Evolutionary conservation across 2,113 vertebrate genomes (phyloP).

Genomic region (Hippocampus guttulatus): DNA sequence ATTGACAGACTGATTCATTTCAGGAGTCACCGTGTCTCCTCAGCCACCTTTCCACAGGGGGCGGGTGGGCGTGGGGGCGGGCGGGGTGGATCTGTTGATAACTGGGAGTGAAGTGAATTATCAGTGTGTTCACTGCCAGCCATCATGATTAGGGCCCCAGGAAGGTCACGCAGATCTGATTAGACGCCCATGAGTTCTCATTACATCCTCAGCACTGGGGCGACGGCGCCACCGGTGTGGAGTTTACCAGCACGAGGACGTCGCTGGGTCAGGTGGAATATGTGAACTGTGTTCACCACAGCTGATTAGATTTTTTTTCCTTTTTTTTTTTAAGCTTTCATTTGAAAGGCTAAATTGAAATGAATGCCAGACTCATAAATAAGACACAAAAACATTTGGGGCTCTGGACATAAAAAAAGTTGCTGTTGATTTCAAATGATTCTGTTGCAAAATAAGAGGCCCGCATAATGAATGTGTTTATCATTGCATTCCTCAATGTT

Average conservation of each 20-base stretch:
- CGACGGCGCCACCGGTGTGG: slow-evolving; percentile 46
- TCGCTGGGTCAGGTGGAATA: slow-evolving; percentile 6
- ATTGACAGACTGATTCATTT: slow-evolving; percentile 25
- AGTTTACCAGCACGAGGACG: slow-evolving; percentile 18
- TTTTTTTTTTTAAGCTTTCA: slow-evolving; percentile 12
- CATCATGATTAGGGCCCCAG: slow-evolving; percentile 61
- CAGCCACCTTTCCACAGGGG: slow-evolving; percentile 52
- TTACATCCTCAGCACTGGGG: slow-evolving; percentile 52
- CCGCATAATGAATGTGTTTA: slow-evolving; percentile 39
- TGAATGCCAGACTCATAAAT: slow-evolving; percentile 31
- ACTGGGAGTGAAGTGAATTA: slow-evolving; percentile 69
- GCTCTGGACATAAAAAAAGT: slow-evolving; percentile 37
- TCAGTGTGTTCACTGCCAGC: slow-evolving; percentile 65
- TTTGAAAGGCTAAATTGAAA: slow-evolving; percentile 29
- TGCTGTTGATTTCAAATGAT: slow-evolving; percentile 50
- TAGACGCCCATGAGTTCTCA: slow-evolving; percentile 67
- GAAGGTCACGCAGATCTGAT: slow-evolving; percentile 71
- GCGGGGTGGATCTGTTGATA: slow-evolving; percentile 56
- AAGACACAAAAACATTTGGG: slow-evolving; percentile 23
- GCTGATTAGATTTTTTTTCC: slow-evolving; percentile 44
- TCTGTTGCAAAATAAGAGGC: slow-evolving; percentile 39
- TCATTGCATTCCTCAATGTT: slow-evolving; percentile 61
- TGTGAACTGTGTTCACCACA: slow-evolving; percentile 6
- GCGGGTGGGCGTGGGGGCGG: slow-evolving; percentile 3
- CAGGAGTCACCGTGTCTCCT: slow-evolving; percentile 23